phyloP scores from a whole-genome alignment of 2,888 invertebrate genomes.

The Dromius quadrimaculatus region DNA sequence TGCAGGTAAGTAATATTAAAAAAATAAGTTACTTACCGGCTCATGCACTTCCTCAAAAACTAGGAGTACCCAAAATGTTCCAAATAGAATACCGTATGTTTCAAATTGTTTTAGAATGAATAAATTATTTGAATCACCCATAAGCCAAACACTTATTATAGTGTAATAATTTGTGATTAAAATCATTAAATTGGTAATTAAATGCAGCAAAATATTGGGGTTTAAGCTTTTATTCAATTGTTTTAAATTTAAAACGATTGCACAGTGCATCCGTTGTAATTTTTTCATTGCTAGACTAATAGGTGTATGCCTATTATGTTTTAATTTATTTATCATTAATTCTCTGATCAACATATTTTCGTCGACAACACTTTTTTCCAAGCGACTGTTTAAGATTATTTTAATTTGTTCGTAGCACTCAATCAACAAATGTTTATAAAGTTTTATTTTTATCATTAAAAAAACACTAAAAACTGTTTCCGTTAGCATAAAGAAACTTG shows the following conservation, averaged over 20 bases:
- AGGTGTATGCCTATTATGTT: not conserved
- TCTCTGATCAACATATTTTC: conserved; percentile 13
- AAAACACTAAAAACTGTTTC: conserved; percentile 5
- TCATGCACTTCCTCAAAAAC: not conserved
- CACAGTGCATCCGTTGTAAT: conserved; percentile 36
- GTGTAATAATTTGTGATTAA: conserved; percentile 38
- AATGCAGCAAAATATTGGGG: conserved; percentile 2
- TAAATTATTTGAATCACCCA: not conserved
- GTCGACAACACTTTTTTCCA: conserved; percentile 1
- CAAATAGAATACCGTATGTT: conserved; percentile 3
- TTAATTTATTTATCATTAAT: conserved; percentile 5
- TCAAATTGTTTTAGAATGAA: conserved; percentile 31
- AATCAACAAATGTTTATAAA: conserved; percentile 2
- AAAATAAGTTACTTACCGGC: conserved; percentile 5
- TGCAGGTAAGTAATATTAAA: not conserved
- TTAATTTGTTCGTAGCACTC: conserved; percentile 28
- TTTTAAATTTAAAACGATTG: conserved; percentile 20
- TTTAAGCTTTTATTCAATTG: conserved; percentile 13
- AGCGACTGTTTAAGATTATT: conserved; percentile 11
- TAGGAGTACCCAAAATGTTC: not conserved
- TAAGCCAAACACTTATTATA: conserved; percentile 12
- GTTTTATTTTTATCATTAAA: conserved; percentile 12
- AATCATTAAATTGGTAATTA: conserved; percentile 26
- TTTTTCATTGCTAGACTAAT: not conserved
- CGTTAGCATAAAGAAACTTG: conserved; percentile 10